Base-by-base conservation (phyloP, 2,888 invertebrate genomes). In the Asteroscopus sphinx region DNA sequence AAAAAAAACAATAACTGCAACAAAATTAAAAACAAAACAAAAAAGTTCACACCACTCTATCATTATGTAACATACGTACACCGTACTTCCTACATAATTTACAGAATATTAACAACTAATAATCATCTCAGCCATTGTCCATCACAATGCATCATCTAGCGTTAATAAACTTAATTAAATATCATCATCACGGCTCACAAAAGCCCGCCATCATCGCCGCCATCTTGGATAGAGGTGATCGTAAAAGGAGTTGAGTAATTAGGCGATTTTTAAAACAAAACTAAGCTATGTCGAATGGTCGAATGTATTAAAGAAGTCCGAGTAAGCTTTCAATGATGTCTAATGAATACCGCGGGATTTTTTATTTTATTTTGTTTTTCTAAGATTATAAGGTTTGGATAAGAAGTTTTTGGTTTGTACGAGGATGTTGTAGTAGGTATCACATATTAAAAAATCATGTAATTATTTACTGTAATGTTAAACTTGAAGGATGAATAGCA, bases 311-410 rank as follows among this genome's bases (percentile, higher is more conserved):
- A 84, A 83, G 80, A 67, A 76, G 71, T 40, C 76, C 73, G 81
- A 82, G 79, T 85, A 85, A 87, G 91, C 92, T 88, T 92, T 92
- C 92, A 92, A 91, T 92, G 86, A 83, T 79, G 83, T 74, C 90
- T 92, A 92, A 93, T 92, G 93, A 93, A 92, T 85, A 85, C 81
- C 69, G 53, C 63, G 53, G 68, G 78, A 73, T 86, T 81, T 85
- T 80, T 81, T 76, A 33, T 46, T 71, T 55, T 82, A 80, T 83
- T 72, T 74, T 71, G 64, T 60, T 61, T 60, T 42, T 62, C 3
- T 44, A 40, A 53, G 69, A 74, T 61, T 47, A 0, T 1, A 0
- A n/a, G 8, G 4, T 39, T 40, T 79, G 78, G 85, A 86, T 77
- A 54, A 54, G 67, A 47, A 57, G 1, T 13, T 8, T 17, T 4